A percentile compares a stretch with the other conserved stretches of the same genome.
These are phyloP conservation scores for Drosophila paulistorum DNA, from an alignment of 1,140 invertebrate species.

Conservation along the genomic window DNA sequence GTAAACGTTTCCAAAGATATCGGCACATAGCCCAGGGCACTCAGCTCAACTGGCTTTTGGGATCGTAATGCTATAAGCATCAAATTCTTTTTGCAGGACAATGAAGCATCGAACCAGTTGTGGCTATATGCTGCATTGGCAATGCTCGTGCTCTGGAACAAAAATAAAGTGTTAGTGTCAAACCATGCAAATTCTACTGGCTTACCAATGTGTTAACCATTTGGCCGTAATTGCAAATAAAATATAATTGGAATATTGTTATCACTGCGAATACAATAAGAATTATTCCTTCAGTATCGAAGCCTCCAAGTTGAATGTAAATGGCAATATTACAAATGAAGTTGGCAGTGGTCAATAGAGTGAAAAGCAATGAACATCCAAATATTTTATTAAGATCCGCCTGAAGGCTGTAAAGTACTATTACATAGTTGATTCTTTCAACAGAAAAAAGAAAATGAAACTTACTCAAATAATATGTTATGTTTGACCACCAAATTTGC, in stretches of 20 bases:
- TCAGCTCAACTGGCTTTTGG: slow-evolving; percentile 51
- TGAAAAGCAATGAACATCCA: slow-evolving; percentile 47
- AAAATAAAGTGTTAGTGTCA: too few species aligned
- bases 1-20: slow-evolving; percentile 59
- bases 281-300: slow-evolving; percentile 43
- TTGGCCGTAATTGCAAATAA: slow-evolving; percentile 61
- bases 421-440: too few species aligned
- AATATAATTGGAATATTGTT: slow-evolving; percentile 41
- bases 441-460: not conserved
- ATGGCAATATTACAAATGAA: slow-evolving; percentile 52
- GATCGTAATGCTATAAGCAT: slow-evolving; percentile 51
- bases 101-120: slow-evolving; percentile 55
- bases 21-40: slow-evolving; percentile 51
- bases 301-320: slow-evolving; percentile 46
- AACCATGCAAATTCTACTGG: not conserved
- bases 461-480: slow-evolving; percentile 44
- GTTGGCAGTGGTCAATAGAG: slow-evolving; percentile 46
- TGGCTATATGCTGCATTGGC: slow-evolving; percentile 47
- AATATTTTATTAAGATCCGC: slow-evolving; percentile 43
- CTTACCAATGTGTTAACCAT: slow-evolving; percentile 40
- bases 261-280: slow-evolving; percentile 50
- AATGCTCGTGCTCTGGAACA: slow-evolving; percentile 39
- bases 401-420: slow-evolving; percentile 28
- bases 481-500: slow-evolving; percentile 52
- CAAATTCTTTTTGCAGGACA: slow-evolving; percentile 53